A percentile compares a stretch with the other conserved stretches of the same genome.
Conservation (phyloP, 2,797 vertebrate genomes). For the Rhincodon typus region DNA sequence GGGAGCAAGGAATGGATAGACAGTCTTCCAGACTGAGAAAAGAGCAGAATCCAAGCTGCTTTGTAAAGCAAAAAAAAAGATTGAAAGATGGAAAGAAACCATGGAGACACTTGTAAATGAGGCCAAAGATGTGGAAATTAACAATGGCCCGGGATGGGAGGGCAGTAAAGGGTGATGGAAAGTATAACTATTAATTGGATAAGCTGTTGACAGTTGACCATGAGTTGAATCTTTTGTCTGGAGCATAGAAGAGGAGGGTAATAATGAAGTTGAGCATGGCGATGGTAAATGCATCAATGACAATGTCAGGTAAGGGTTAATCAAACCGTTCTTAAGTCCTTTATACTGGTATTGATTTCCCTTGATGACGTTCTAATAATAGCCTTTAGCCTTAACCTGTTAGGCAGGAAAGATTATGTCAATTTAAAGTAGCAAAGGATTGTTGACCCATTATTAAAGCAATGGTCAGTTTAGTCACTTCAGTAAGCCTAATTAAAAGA, state of each 20-base stretch:
- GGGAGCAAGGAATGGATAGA: neutral
- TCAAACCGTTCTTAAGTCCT: neutral
- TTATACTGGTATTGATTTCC: neutral
- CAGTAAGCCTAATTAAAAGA: neutral
- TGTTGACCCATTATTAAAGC: neutral
- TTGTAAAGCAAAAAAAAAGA: too few species aligned
- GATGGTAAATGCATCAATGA: neutral
- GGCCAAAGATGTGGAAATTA: neutral
- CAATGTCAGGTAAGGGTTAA: neutral
- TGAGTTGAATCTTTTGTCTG: neutral
- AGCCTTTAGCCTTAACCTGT: slow-evolving; percentile 1
- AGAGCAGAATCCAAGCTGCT: neutral
- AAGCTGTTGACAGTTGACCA: neutral
- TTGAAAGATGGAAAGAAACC: neutral
- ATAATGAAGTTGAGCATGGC: neutral
- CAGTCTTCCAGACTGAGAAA: neutral
- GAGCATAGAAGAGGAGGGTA: neutral
- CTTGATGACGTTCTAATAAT: neutral
- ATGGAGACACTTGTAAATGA: neutral
- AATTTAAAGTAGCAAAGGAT: neutral
- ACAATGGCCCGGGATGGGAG: neutral
- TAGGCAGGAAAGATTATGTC: neutral
- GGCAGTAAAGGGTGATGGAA: neutral
- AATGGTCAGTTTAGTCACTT: neutral
- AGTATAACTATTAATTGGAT: neutral